phyloP scores from a whole-genome alignment of 2,113 vertebrate species.

The Scomber japonicus region DNA sequence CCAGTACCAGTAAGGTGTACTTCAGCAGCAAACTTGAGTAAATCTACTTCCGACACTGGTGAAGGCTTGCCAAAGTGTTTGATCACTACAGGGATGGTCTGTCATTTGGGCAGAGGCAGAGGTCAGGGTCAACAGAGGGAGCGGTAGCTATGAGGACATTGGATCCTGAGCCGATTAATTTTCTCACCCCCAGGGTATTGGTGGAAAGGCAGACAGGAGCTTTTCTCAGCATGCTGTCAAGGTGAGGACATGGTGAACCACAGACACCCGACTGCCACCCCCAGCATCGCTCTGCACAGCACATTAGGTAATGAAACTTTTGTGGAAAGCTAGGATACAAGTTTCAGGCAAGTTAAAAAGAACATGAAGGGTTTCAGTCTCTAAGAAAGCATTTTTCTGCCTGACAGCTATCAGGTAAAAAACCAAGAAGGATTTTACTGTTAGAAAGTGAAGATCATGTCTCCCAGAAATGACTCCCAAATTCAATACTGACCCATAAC shows the following conservation, averaged over 20 bases:
- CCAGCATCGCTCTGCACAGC: conserved; percentile 38
- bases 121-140: conserved; percentile 54
- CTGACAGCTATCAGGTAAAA: conserved; percentile 10
- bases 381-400: neutral
- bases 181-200: conserved; percentile 67
- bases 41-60: neutral
- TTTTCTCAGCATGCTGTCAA: conserved; percentile 68
- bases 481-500: neutral
- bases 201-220: conserved; percentile 66
- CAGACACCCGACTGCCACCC: conserved; percentile 54
- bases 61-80: conserved; percentile 5
- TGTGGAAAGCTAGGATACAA: conserved; percentile 16
- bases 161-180: conserved; percentile 74
- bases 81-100: conserved; percentile 17
- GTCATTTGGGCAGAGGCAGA: conserved; percentile 41
- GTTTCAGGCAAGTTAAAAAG: conserved; percentile 9
- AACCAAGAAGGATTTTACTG: neutral
- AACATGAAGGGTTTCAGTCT: neutral
- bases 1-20: too few species aligned
- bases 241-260: conserved; percentile 65
- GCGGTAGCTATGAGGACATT: conserved; percentile 57
- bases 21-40: neutral
- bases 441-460: neutral
- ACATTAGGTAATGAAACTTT: conserved; percentile 74
- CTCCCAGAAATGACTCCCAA: too few species aligned